phyloP scores from a whole-genome alignment of 1,140 invertebrate species.

The Orchestia grillus region DNA sequence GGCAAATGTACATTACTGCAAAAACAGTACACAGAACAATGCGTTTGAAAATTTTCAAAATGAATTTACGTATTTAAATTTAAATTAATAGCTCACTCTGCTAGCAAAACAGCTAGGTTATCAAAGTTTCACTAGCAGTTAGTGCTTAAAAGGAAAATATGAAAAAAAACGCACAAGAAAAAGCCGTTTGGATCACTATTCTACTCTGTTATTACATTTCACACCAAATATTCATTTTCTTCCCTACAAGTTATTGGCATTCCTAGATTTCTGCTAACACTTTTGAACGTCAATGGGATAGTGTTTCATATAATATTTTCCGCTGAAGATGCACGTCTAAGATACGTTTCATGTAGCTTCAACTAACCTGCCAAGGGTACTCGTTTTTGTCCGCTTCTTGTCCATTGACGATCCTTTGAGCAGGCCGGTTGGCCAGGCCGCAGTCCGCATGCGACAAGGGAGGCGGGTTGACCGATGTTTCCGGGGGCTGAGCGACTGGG shows the following conservation, averaged over 20 bases:
- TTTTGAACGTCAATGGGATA: not conserved
- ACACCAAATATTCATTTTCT: too few species aligned
- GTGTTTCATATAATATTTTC: not conserved
- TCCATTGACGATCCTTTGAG: not conserved
- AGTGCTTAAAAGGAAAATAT: not conserved
- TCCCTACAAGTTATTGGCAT: too few species aligned
- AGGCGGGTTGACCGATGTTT: not conserved
- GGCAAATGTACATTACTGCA: not conserved
- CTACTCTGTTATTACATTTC: too few species aligned
- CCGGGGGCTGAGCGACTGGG: not conserved
- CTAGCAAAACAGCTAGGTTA: not conserved
- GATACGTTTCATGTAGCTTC: not conserved
- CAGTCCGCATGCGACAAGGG: not conserved
- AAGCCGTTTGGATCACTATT: not conserved
- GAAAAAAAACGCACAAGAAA: not conserved
- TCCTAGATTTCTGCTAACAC: not conserved
- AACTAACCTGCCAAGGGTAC: constrained; percentile 27
- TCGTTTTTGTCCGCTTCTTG: not conserved
- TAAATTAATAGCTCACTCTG: not conserved
- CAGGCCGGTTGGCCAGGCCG: constrained; percentile 12
- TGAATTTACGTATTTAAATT: not conserved
- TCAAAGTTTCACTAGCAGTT: not conserved
- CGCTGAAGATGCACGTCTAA: not conserved
- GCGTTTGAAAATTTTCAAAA: not conserved
- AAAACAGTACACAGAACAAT: not conserved